These are phyloP conservation scores for Bubo bubo DNA, from an alignment of 2,113 vertebrate species.

Conservation along the genomic window DNA sequence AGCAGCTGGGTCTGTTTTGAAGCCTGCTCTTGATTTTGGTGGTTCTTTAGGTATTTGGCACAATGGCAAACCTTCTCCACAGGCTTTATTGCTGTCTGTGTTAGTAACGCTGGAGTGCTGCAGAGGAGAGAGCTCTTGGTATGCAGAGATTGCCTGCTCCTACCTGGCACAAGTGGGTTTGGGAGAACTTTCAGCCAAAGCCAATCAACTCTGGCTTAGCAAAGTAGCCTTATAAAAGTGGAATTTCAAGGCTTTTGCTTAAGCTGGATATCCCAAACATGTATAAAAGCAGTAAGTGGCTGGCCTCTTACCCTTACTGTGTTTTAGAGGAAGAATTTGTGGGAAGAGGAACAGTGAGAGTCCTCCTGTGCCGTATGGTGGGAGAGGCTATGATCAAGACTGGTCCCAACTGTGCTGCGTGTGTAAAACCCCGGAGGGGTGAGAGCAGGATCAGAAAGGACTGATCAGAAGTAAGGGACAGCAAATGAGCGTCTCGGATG, in stretches of 20 bases:
- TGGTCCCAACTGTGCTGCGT: not conserved
- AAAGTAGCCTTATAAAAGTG: not conserved
- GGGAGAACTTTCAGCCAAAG: not conserved
- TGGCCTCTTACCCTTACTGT: not conserved
- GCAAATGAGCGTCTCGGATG: not conserved
- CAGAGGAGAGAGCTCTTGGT: not conserved
- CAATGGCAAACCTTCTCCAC: not conserved
- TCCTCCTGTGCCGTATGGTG: not conserved
- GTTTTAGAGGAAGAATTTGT: not conserved
- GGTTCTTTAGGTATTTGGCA: not conserved
- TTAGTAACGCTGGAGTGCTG: not conserved
- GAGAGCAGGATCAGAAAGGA: not conserved
- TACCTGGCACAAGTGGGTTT: not conserved
- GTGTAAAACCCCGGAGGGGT: not conserved
- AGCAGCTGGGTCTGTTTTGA: not conserved
- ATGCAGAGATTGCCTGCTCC: not conserved
- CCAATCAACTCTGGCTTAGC: not conserved
- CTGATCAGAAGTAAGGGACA: not conserved
- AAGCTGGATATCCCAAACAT: fast-evolving
- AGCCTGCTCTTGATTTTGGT: not conserved
- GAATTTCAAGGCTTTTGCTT: not conserved
- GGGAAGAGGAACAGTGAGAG: not conserved
- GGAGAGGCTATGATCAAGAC: not conserved
- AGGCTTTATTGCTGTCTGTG: not conserved
- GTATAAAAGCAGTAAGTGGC: not conserved